Conservation (phyloP, 2,888 invertebrate genomes). For the Parascotia fuliginaria region DNA sequence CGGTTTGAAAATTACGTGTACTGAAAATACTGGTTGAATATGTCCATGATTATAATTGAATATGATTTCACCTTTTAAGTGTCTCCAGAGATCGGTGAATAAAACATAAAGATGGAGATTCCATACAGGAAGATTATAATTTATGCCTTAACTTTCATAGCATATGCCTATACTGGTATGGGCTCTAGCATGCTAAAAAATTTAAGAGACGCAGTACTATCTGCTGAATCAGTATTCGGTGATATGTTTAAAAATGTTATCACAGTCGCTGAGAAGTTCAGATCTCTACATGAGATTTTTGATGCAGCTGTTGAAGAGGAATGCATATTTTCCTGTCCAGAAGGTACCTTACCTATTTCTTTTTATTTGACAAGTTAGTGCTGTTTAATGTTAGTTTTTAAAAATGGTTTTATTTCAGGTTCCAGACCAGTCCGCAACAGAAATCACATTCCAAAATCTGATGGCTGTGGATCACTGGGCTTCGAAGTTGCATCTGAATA, state of each 20-base stretch:
- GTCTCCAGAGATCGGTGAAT: background rate
- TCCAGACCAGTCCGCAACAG: conserved; percentile 88
- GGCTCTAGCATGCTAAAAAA: conserved; percentile 90
- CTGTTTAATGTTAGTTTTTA: background rate
- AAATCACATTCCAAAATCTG: conserved; percentile 90
- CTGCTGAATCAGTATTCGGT: conserved; percentile 92
- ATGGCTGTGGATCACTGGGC: conserved; percentile 95
- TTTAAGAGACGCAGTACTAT: conserved; percentile 91
- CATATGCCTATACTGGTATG: conserved; percentile 93
- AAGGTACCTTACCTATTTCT: conserved; percentile 76
- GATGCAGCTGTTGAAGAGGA: conserved; percentile 94
- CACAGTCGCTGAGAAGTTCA: conserved; percentile 90
- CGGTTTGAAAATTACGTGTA: conserved; percentile 42
- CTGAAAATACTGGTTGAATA: conserved; percentile 9
- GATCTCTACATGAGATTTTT: conserved; percentile 91
- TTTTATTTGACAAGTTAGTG: background rate
- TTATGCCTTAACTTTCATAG: conserved; percentile 90
- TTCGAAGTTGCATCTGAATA: conserved; percentile 89
- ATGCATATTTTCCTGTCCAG: conserved; percentile 91
- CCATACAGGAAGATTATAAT: conserved; percentile 91
- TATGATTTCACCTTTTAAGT: background rate
- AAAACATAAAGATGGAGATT: conserved; percentile 87
- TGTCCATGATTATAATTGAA: background rate
- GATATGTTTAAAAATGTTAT: conserved; percentile 91
- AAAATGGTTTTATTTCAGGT: conserved; percentile 81